Conservation (phyloP, 2,113 vertebrate species). For the Clarias macrocephalus region DNA sequence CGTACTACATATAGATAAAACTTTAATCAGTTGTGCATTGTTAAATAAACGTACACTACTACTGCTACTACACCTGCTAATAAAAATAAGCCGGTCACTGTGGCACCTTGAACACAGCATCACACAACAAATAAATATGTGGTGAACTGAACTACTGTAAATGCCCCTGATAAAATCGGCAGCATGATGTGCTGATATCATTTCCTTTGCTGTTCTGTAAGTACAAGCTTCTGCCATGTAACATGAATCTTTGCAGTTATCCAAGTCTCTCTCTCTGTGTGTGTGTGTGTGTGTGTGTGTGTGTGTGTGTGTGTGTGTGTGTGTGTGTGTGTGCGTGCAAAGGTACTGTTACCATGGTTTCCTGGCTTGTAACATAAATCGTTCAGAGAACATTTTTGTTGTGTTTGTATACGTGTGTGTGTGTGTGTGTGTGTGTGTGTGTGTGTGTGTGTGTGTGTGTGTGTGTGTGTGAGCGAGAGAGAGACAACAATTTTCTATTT, state of each 20-base stretch:
- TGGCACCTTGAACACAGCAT: neutral
- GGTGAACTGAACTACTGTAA: neutral
- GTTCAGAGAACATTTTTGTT: neutral
- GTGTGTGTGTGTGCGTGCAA: neutral
- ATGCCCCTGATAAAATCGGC: neutral
- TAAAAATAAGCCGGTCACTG: neutral
- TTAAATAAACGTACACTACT: neutral
- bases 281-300: neutral
- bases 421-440: neutral
- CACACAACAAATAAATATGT: neutral
- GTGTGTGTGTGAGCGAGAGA: too few species aligned
- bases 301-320: too few species aligned
- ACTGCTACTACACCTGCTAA: too few species aligned
- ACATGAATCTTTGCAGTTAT: neutral
- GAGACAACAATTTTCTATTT: too few species aligned
- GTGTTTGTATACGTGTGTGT: neutral
- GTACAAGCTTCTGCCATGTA: neutral
- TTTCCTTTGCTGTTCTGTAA: neutral
- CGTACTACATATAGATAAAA: neutral
- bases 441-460: neutral
- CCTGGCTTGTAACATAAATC: constrained; percentile 24
- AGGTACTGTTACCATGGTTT: constrained; percentile 61
- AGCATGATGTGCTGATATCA: neutral
- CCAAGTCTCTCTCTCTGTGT: neutral
- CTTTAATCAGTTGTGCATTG: neutral